Evolutionary conservation across 2,113 vertebrate species (phyloP).

Genomic region (Barbus barbus): DNA sequence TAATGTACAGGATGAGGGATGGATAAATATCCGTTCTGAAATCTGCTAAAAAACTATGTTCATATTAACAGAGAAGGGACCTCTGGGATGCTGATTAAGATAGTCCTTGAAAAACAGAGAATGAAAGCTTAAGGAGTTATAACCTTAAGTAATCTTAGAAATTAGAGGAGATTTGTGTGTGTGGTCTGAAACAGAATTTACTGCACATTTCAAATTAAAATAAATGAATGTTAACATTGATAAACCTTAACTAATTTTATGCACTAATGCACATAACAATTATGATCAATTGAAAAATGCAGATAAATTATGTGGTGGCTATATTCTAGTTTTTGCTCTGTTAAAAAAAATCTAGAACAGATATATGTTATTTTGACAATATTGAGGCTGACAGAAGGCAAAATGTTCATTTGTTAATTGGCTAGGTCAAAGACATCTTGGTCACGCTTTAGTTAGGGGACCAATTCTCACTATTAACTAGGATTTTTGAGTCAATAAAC

Average conservation of each 20-base stretch:
- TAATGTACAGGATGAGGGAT: neutral
- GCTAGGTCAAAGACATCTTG: neutral
- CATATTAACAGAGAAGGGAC: neutral
- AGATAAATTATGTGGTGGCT: neutral
- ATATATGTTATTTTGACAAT: neutral
- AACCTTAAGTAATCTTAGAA: neutral
- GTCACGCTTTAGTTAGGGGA: too few species aligned
- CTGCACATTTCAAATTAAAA: neutral
- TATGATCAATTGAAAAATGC: neutral
- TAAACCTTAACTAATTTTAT: neutral
- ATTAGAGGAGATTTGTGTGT: neutral
- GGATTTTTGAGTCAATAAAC: too few species aligned
- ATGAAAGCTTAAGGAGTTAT: neutral
- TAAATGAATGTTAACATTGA: neutral
- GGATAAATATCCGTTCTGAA: neutral
- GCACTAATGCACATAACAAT: neutral
- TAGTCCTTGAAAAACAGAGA: neutral
- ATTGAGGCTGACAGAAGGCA: neutral
- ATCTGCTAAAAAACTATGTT: neutral
- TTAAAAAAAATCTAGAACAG: neutral
- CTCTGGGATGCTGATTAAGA: neutral
- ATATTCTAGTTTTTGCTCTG: neutral
- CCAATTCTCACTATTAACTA: too few species aligned
- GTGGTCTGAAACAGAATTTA: neutral
- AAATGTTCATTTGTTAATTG: neutral